phyloP scores from a whole-genome alignment of 1,140 invertebrate genomes.

The Drosophila truncata region DNA sequence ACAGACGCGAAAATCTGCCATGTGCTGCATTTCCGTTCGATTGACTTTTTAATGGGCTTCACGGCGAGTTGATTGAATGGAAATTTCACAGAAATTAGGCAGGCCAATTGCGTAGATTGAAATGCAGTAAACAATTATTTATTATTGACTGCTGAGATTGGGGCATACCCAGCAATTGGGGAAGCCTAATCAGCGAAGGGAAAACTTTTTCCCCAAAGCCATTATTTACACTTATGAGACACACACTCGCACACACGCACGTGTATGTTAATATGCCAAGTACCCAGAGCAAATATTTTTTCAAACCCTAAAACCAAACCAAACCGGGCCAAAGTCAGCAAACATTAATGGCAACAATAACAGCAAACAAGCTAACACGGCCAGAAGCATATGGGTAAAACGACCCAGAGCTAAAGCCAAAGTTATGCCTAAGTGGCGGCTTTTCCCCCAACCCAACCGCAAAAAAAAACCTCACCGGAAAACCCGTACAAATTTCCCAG shows the following conservation, averaged over 20 bases:
- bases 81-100: constrained; percentile 61
- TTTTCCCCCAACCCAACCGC: constrained; percentile 3
- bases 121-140: constrained; percentile 26
- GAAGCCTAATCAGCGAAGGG: constrained; percentile 17
- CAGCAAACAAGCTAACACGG: constrained; percentile 12
- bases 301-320: constrained; percentile 35
- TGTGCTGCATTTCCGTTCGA: constrained; percentile 51
- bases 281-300: constrained; percentile 48
- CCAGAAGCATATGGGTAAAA: constrained; percentile 43
- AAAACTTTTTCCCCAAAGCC: constrained; percentile 14
- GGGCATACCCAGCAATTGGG: constrained; percentile 10
- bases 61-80: constrained; percentile 53
- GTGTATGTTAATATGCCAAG: constrained; percentile 47
- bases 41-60: constrained; percentile 72
- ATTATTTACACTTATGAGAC: constrained; percentile 34
- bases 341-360: constrained; percentile 67
- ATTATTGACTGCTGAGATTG: constrained; percentile 11
- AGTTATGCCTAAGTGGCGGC: constrained; percentile 67
- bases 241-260: not conserved
- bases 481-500: constrained; percentile 33
- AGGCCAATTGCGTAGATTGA: constrained; percentile 45
- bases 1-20: constrained; percentile 15
- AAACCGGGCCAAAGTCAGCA: constrained; percentile 52
- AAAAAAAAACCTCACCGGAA: constrained; percentile 30
- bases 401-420: constrained; percentile 52